Evolutionary conservation across 2,113 vertebrate species (phyloP), one percentile per base, ranked within the genome.

Genomic region (rat (Rattus norvegicus)): DNA sequence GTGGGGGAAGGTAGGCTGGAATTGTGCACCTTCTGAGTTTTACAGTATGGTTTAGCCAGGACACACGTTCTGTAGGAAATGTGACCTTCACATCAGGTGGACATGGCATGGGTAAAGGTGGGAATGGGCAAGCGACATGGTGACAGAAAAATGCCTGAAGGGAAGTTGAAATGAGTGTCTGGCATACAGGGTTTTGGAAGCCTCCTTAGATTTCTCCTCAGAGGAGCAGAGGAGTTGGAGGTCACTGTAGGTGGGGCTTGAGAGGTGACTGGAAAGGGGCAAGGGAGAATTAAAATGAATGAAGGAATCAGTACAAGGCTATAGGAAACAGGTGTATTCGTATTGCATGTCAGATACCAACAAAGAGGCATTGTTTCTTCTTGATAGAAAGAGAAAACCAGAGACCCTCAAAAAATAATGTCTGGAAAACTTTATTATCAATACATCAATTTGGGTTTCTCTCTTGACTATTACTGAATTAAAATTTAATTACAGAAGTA

Each of bases 21-120:
- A 59, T 95, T 91, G 95, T 94, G 76, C 93, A 95, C 76, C 85
- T 91, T 96, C 95, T 96, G 94, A 92, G 77, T 97, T 95, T 96
- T 65, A 81, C 65, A 95, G 96, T 61, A 75, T 59, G 92, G 91
- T 47, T 80, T 92, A 81, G 88, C 54, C 72, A 89, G 91, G 93
- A 89, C 52, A 86, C 70, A 43, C 93, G 81, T 91, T 96, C 95
- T 28, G 80, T 83, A 84, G 90, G 54, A 95, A 94, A 73, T 52
- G 76, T 72, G 63, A 92, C 67, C 28, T 1, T 87, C 59, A 67
- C 33, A 36, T 69, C 20, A 49, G 17, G 54, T 13, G 39, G 43
- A 9, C 47, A 33, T 2, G 43, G 54, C 69, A 2, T 17, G 36
- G 2, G 54, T 39, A 8, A 12, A 19, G 24, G 17, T 7, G 33